Evolutionary conservation across 2,888 invertebrate species (phyloP), one percentile per base, ranked within the genome.

Genomic region (Campaea margaritaria): DNA sequence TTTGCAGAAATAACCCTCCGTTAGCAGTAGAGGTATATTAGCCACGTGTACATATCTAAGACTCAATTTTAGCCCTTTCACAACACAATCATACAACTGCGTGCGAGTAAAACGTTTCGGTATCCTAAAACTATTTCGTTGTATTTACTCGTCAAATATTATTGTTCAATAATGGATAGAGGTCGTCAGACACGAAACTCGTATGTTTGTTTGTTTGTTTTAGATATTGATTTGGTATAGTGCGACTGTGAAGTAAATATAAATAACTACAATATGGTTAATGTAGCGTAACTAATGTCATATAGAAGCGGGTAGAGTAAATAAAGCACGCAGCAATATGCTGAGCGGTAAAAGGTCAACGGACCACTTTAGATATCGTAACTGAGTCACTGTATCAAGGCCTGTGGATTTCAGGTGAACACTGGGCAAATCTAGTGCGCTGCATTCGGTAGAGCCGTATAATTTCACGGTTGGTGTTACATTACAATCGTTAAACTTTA

Each of bases 341-440:
- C 76, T 72, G 76, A 81, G 79, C 80, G 79, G 85, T 81, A 85
- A 90, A 90, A 90, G 88, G 88, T 91, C 89, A 91, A 86, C 85
- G 87, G 85, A 87, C 85, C 85, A 85, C 76, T 81, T 71, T 78
- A 80, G 82, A 83, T 87, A 91, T 87, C 86, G 86, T 85, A 90
- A 89, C 87, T 87, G 87, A 91, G 91, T 91, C 89, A 90, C 85
- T 89, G 79, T 88, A 86, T 80, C 91, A 91, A 90, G 91, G 91
- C 78, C 86, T 85, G 72, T 60, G 60, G 75, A 83, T 89, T 91
- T 89, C 87, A 88, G 86, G 78, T 82, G 75, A 65, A 76, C 74
- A 75, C 73, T 61, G 76, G 13, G 39, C 43, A 73, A 70, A 79
- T 70, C 71, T 69, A 69, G 68, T 62, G 70, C 58, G 67, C 71